These are phyloP conservation scores for Chelonus insularis DNA, from an alignment of 1,140 invertebrate species.

Conservation along the genomic window DNA sequence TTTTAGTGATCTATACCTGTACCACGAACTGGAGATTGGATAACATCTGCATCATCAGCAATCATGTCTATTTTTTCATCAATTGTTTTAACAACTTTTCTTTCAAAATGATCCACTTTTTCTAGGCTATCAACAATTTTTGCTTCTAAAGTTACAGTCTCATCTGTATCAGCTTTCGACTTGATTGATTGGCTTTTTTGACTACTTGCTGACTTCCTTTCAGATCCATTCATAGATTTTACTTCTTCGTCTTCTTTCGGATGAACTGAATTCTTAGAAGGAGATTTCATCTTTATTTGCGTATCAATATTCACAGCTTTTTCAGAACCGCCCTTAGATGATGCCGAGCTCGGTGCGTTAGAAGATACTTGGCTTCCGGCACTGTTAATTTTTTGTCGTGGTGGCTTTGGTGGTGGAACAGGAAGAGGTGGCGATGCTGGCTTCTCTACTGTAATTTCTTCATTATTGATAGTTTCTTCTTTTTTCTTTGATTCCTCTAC, in stretches of 20 bases:
- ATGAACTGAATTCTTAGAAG: background rate
- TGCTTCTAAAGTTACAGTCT: conserved; percentile 28
- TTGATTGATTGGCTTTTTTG: conserved; percentile 28
- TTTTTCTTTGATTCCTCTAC: background rate
- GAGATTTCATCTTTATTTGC: conserved; percentile 3
- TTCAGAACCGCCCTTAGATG: background rate
- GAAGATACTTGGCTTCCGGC: conserved; percentile 12
- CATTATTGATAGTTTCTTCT: background rate
- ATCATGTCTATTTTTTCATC: conserved; percentile 26
- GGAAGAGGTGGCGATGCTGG: conserved; percentile 22
- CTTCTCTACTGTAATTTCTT: conserved; percentile 22
- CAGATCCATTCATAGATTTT: conserved; percentile 14
- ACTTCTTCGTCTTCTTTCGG: conserved; percentile 7
- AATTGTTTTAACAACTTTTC: conserved; percentile 12
- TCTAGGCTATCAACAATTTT: conserved; percentile 23
- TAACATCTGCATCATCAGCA: conserved; percentile 41
- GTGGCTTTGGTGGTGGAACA: conserved; percentile 40
- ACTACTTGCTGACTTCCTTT: conserved; percentile 33
- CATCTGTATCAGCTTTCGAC: conserved; percentile 31
- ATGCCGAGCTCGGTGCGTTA: background rate
- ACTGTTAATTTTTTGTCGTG: conserved; percentile 38
- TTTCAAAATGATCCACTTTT: conserved; percentile 16
- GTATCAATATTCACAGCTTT: conserved; percentile 1
- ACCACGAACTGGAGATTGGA: conserved; percentile 38
- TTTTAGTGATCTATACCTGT: conserved; percentile 32